Base-by-base conservation (phyloP, 2,113 vertebrate species). In the Podarcis cretensis region DNA sequence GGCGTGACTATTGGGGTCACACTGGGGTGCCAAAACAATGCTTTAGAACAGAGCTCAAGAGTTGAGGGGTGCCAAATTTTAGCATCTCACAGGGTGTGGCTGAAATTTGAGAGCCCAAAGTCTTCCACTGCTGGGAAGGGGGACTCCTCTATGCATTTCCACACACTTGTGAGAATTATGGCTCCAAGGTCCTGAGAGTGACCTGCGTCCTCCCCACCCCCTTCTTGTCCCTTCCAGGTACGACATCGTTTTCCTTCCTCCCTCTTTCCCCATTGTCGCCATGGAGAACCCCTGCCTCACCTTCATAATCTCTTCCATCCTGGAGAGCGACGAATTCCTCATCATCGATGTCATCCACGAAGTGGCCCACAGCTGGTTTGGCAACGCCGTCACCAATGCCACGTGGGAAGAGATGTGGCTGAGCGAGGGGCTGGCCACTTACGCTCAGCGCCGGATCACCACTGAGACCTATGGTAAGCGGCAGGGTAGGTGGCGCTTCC, bases 381-480 rank as follows among this genome's bases (percentile, higher is more conserved):
- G 98, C 43, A 99, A 99, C 0, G 98, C 99, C 0, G 99, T 99
- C 96, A 99, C 99, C 96, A 99, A 99, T 0, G 99, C 98, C 92
- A 99, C 98, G 0, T 99, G 99, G 99, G 98, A 99, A 94, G 98
- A 99, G 97, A 99, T 99, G 99, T 99, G 99, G 99, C 97, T 99
- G 95, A 99, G 99, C 0, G 99, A 99, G 90, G 99, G 99, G 3
- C 96, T 99, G 43, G 98, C 99, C 89, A 99, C 99, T 0, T 99
- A 99, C 0, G 99, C 99, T 0, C 99, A 99, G 97, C 97, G 99
- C 75, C 97, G 98, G 30, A 99, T 99, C 96, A 99, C 98, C 90
- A 98, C 98, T 0, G 97, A 98, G 96, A 98, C 98, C 87, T 99
- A 98, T 0, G 98, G 98, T 99, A 96, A 1, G 0, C 25, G 7